Conservation (phyloP, 2,888 invertebrate genomes). For the Drosophila fungiperda region DNA sequence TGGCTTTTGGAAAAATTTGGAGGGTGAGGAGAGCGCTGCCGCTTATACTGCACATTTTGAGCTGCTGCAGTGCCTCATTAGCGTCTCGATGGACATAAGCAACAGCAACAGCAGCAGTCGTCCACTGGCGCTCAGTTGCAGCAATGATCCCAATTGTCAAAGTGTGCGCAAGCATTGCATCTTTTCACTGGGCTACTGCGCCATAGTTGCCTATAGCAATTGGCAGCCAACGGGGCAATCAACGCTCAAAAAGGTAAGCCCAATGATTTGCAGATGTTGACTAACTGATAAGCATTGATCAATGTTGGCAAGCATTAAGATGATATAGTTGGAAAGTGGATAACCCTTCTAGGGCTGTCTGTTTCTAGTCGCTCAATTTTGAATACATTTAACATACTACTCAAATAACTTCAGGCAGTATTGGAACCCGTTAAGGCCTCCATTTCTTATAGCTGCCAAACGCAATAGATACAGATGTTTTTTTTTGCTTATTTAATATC, state of each 20-base stretch:
- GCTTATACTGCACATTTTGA: conserved; percentile 62
- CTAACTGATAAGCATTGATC: background rate
- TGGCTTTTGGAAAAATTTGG: conserved; percentile 66
- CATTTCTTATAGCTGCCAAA: background rate
- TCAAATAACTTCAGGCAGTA: background rate
- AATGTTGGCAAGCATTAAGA: background rate
- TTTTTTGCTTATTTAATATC: background rate
- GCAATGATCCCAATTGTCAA: conserved; percentile 53
- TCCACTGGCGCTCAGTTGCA: conserved; percentile 61
- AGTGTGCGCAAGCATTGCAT: conserved; percentile 79
- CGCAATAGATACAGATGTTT: background rate
- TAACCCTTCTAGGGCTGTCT: background rate
- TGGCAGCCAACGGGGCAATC: conserved; percentile 50
- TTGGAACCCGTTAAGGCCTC: background rate
- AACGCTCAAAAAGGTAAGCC: conserved; percentile 37
- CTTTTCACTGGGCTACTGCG: conserved; percentile 58
- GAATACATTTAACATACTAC: background rate
- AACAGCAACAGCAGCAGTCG: conserved; percentile 44
- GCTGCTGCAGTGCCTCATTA: conserved; percentile 66
- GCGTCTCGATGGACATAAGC: conserved; percentile 58
- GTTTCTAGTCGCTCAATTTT: too few species aligned
- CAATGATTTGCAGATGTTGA: background rate
- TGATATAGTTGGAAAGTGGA: background rate
- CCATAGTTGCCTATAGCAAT: conserved; percentile 57
- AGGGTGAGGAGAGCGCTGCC: conserved; percentile 36